Evolutionary conservation across 2,113 vertebrate species (phyloP).

Genomic region (Probosciger aterrimus): DNA sequence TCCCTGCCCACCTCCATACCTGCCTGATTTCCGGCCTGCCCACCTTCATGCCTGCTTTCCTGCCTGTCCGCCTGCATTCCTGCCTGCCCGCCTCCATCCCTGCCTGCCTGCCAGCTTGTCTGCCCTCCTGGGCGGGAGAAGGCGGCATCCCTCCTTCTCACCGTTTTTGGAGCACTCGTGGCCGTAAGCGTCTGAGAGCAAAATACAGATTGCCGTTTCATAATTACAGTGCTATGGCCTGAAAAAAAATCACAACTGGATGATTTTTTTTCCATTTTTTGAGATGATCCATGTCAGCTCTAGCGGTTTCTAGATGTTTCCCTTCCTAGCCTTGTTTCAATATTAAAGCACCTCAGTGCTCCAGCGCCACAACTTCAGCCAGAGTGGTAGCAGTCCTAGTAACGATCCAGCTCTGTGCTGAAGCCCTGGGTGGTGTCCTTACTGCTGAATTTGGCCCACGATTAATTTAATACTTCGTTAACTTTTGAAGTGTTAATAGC

Average conservation of each 20-base stretch:
- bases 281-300: neutral
- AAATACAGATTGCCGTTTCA: neutral
- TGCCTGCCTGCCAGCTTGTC: neutral
- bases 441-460: neutral
- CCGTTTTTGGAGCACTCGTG: neutral
- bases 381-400: neutral
- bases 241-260: neutral
- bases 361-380: neutral
- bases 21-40: too few species aligned
- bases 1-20: too few species aligned
- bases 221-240: neutral
- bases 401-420: neutral
- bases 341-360: neutral
- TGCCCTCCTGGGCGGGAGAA: neutral
- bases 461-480: neutral
- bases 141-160: neutral
- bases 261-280: neutral
- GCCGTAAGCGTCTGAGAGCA: neutral
- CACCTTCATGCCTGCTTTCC: too few species aligned
- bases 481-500: neutral
- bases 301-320: slow-evolving; percentile 9
- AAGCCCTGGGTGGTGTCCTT: neutral
- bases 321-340: neutral
- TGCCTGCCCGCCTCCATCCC: neutral
- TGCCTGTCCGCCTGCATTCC: neutral